Percentiles rank a stretch among this genome's conserved stretches.
Conservation (phyloP, 2,888 invertebrate genomes). For the Tipula lateralis region DNA sequence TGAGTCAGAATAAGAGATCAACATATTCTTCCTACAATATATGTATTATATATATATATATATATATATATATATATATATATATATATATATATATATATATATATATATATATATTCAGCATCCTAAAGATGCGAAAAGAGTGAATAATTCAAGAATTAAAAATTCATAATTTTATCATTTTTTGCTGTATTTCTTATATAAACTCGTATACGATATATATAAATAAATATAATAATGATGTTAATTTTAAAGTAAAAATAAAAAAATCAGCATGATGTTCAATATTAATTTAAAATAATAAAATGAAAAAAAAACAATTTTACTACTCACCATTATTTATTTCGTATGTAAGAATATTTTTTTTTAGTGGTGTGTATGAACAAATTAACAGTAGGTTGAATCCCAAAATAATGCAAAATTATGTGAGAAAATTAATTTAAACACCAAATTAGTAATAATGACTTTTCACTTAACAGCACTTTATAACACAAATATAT, state of each 20-base stretch:
- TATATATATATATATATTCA: neutral
- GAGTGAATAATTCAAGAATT: constrained; percentile 4
- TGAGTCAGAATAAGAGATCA: constrained; percentile 19
- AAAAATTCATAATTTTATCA: constrained; percentile 19
- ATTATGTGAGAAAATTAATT: neutral
- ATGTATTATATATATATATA: neutral
- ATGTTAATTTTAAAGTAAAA: constrained; percentile 12
- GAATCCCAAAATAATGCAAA: neutral
- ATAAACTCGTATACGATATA: too few species aligned
- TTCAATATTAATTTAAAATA: constrained; percentile 19
- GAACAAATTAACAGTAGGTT: neutral
- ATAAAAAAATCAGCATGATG: constrained; percentile 19
- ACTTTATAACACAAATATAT: neutral
- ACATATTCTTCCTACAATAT: neutral
- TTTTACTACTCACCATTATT: constrained; percentile 11
- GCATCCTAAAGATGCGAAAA: neutral
- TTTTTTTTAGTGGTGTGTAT: neutral
- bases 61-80: too few species aligned
- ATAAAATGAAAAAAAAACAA: neutral
- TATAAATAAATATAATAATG: neutral
- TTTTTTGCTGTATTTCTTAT: neutral
- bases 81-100: too few species aligned
- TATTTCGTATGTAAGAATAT: neutral
- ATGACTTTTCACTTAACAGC: neutral
- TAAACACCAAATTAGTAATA: neutral